A percentile compares a stretch with the other conserved stretches of the same genome.
Evolutionary conservation across 2,113 vertebrate genomes (phyloP).

Genomic region (Cephalopholis sonnerati): DNA sequence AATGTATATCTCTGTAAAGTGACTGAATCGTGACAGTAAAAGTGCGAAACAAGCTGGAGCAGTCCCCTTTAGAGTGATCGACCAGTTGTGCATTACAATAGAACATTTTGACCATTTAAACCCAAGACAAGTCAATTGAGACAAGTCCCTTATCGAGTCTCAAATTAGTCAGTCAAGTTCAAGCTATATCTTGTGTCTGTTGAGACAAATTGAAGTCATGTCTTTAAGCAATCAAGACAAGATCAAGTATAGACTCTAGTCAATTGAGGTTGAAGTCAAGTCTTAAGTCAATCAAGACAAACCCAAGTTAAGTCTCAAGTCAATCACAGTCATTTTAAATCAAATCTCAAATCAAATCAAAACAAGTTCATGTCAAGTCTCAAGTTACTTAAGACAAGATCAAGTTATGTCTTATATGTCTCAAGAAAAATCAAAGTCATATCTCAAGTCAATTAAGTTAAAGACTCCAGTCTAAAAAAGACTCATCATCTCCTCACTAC

Average conservation of each 20-base stretch:
- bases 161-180: too few species aligned
- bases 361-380: too few species aligned
- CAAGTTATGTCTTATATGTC: too few species aligned
- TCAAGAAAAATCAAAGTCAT: too few species aligned
- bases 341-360: not conserved
- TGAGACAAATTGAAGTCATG: not conserved
- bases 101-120: not conserved
- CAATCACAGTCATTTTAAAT: not conserved
- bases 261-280: not conserved
- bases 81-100: not conserved
- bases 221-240: not conserved
- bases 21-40: not conserved
- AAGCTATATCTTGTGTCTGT: not conserved
- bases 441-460: not conserved
- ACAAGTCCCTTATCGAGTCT: not conserved
- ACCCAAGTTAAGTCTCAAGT: too few species aligned
- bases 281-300: not conserved
- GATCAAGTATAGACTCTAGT: not conserved
- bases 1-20: not conserved
- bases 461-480: not conserved
- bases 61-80: not conserved
- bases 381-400: not conserved
- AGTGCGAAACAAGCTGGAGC: not conserved
- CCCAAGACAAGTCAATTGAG: not conserved
- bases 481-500: not conserved